phyloP scores from a whole-genome alignment of 2,113 vertebrate species.

The Prolemur simus region DNA sequence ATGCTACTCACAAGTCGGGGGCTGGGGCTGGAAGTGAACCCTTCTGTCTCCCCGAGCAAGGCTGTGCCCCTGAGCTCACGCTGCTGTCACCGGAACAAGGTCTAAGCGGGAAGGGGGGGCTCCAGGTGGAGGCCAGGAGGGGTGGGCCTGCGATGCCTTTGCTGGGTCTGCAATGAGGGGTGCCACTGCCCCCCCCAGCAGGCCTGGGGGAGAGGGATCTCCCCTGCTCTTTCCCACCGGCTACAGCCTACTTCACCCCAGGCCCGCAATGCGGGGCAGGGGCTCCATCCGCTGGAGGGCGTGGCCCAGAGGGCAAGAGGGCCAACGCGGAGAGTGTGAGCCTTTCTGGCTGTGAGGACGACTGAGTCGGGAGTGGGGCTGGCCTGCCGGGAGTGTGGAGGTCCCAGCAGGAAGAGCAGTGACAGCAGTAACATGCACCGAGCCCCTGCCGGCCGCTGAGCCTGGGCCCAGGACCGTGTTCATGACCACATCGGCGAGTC shows the following conservation, averaged over 20 bases:
- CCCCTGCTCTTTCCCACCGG: neutral
- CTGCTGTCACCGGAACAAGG: neutral
- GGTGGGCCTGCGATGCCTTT: neutral
- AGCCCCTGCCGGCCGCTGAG: accelerated
- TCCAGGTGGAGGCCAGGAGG: neutral
- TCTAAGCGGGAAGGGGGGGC: neutral
- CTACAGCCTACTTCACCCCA: neutral
- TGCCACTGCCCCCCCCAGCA: neutral
- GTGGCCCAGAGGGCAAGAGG: neutral
- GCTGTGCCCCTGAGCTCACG: neutral
- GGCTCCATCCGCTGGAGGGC: neutral
- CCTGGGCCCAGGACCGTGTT: neutral
- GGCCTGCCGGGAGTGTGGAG: neutral
- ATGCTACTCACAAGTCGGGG: neutral
- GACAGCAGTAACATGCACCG: accelerated
- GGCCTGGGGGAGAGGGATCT: neutral
- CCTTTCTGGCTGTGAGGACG: neutral
- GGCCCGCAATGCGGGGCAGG: neutral
- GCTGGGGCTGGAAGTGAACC: neutral
- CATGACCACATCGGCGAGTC: accelerated
- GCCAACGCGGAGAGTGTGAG: neutral
- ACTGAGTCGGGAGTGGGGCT: neutral
- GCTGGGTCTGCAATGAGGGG: neutral
- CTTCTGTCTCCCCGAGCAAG: neutral
- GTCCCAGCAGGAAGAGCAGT: no score